phyloP scores from a whole-genome alignment of 2,888 invertebrate species.

The Drosophila algonquin region DNA sequence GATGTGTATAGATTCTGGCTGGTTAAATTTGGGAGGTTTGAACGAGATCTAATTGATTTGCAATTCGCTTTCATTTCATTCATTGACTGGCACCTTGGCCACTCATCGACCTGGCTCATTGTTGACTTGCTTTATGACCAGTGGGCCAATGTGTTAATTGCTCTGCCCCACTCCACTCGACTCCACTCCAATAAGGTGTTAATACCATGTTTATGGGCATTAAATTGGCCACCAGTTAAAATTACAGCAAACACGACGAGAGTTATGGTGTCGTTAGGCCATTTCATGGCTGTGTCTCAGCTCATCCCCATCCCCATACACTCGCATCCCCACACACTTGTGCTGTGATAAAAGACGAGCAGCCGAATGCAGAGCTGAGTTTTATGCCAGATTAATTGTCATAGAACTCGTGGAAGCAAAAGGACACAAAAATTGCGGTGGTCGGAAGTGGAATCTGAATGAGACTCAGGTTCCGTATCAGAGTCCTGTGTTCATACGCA shows the following conservation, averaged over 20 bases:
- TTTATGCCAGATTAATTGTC: slow-evolving; percentile 59
- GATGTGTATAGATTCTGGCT: slow-evolving; percentile 1
- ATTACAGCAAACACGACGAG: slow-evolving; percentile 43
- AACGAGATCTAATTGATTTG: slow-evolving; percentile 9
- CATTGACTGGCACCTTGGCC: slow-evolving; percentile 27
- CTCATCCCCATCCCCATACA: slow-evolving; percentile 3
- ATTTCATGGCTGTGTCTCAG: slow-evolving; percentile 35
- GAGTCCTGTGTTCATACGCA: slow-evolving; percentile 20
- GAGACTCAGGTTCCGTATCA: not conserved
- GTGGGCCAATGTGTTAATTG: slow-evolving; percentile 77
- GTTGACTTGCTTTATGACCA: slow-evolving; percentile 52
- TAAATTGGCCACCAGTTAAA: slow-evolving; percentile 67
- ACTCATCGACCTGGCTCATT: slow-evolving; percentile 25
- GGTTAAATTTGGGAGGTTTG: not conserved
- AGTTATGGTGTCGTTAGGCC: slow-evolving; percentile 67
- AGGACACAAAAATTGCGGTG: slow-evolving; percentile 17
- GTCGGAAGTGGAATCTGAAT: not conserved
- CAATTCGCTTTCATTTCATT: slow-evolving; percentile 26
- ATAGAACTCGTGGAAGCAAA: slow-evolving; percentile 19
- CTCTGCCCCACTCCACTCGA: slow-evolving; percentile 39
- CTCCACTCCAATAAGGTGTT: slow-evolving; percentile 72
- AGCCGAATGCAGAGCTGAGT: slow-evolving; percentile 17
- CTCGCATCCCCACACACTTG: slow-evolving; percentile 34
- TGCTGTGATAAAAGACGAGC: slow-evolving; percentile 43
- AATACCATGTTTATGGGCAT: slow-evolving; percentile 75